Base-by-base conservation (phyloP, 2,888 invertebrate genomes). In the Cremastinae sp. region DNA sequence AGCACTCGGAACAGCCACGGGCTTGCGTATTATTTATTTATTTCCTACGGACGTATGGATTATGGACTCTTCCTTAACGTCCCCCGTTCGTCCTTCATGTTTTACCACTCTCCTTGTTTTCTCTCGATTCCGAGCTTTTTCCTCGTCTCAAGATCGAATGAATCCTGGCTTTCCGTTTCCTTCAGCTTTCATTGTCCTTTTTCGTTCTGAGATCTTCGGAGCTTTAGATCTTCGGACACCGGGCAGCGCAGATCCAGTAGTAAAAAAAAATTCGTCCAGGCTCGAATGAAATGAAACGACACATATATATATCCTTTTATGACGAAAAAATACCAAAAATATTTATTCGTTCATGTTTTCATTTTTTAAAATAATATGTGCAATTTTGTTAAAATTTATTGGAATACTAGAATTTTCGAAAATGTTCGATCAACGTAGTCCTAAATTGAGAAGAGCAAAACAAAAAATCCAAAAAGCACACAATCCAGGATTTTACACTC, bases 21-120 rank as follows among this genome's bases (percentile, higher is more conserved):
- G 76, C 83, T 85, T 82, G 73, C 86, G 86, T 87, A 87, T 88
- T 88, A 88, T 88, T 89, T 88, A 89, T 87, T 87, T 88, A 89
- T 87, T 87, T 86, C 80, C 72, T 80, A 81, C 81, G 84, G 83
- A 86, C 83, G 80, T 87, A 87, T 84, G 87, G 87, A 88, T 89
- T 86, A 87, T 84, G 83, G 85, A 81, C 73, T 70, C 70, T 71
- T 55, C 47, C 65, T 61, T 64, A 51, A 66, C 65, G 65, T 59
- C 64, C 35, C 41, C 28, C 55, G 43, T 49, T 53, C 62, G 45
- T 58, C 41, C 47, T 58, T 47, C 58, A 22, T 43, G 28, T 51
- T 62, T 43, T 49, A n/a, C n/a, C 51, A 39, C 59, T 41, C 37
- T 62, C 43, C 39, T 28, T 39, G 1, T 28, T 37, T 10, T 16